A percentile compares a stretch with the other conserved stretches of the same genome.
Evolutionary conservation across 2,888 invertebrate genomes (phyloP).

Genomic region (Xestobium rufovillosum): DNA sequence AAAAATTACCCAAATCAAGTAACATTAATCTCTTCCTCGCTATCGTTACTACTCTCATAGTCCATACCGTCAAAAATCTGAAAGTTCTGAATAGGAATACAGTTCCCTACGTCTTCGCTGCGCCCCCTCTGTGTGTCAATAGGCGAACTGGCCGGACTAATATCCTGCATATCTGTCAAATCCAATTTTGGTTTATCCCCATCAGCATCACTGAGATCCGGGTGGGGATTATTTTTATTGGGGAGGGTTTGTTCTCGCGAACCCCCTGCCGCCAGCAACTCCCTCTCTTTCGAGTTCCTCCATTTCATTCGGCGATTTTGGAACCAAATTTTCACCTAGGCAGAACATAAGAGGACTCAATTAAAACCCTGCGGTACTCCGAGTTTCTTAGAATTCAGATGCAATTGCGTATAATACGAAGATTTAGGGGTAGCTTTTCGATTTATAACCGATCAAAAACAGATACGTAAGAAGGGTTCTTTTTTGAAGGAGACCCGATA

Average conservation of each 20-base stretch:
- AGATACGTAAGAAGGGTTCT: no score
- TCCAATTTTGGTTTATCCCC: slow-evolving; percentile 67
- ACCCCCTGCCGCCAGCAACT: slow-evolving; percentile 86
- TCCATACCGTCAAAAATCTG: slow-evolving; percentile 43
- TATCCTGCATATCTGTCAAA: slow-evolving; percentile 50
- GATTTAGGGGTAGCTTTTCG: no score
- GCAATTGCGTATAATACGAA: no score
- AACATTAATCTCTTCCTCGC: slow-evolving; percentile 79
- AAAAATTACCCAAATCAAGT: slow-evolving; percentile 57
- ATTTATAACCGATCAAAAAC: no score
- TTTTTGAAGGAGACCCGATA: no score
- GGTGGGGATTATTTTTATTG: slow-evolving; percentile 94
- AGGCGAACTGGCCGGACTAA: slow-evolving; percentile 45
- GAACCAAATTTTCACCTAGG: slow-evolving; percentile 87
- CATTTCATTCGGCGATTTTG: slow-evolving; percentile 99
- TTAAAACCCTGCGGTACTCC: no score
- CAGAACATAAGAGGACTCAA: no score
- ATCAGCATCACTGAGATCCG: slow-evolving; percentile 85
- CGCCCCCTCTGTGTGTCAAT: slow-evolving; percentile 29
- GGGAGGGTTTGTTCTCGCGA: slow-evolving; percentile 92
- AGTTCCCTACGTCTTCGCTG: slow-evolving; percentile 17
- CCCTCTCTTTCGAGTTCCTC: slow-evolving; percentile 96
- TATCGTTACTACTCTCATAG: slow-evolving; percentile 52
- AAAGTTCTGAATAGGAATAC: slow-evolving; percentile 28
- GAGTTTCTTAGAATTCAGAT: no score